Base-by-base conservation (phyloP, 2,797 vertebrate species). In the Myotis findleyi region DNA sequence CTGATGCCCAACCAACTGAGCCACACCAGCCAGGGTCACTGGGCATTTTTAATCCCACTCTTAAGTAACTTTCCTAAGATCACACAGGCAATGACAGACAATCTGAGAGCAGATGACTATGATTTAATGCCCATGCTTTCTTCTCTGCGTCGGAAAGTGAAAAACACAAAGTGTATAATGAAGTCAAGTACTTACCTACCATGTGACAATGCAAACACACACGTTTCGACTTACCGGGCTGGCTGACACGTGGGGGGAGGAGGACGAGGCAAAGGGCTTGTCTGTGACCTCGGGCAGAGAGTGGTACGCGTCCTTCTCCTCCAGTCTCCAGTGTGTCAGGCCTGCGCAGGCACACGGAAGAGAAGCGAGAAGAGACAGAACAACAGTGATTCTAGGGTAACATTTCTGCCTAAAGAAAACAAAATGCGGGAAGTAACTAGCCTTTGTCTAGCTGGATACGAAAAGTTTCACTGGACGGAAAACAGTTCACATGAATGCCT, bases 311-410 rank as follows among this genome's bases (percentile, higher is more conserved):
- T 99, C 99, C 69, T 97, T 98, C 96, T 99, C 99, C 66, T 99
- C 99, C 96, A 99, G 97, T 59, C 98, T 99, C 99, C 99, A 99
- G 75, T 99, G 99, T 0, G 99, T 99, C 91, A 99, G 98, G 51
- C 99, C 99, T 99, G 36, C 51, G 57, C 59, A 95, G 68, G 85
- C 4, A 90, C 57, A 87, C 0, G 83, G 14, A 27, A 30, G 2
- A 82, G 87, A 16, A 44, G 80, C 86, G 20, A 77, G 14, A 85
- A 71, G 21, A 38, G 33, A 57, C n/a, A 82, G 5, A 64, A 89
- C 16, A 72, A 71, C 72, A 69, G 17, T 7, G 30, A 41, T 80
- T 68, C 41, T 59, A 68, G 9, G 20, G 49, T 14, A 53, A 94
- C 36, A 47, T 21, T 89, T 84, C n/a, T 47, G 76, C 33, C 16